A percentile compares a stretch with the other conserved stretches of the same genome.
phyloP scores from a whole-genome alignment of 2,888 invertebrate species.

The Drosophila barbarae region DNA sequence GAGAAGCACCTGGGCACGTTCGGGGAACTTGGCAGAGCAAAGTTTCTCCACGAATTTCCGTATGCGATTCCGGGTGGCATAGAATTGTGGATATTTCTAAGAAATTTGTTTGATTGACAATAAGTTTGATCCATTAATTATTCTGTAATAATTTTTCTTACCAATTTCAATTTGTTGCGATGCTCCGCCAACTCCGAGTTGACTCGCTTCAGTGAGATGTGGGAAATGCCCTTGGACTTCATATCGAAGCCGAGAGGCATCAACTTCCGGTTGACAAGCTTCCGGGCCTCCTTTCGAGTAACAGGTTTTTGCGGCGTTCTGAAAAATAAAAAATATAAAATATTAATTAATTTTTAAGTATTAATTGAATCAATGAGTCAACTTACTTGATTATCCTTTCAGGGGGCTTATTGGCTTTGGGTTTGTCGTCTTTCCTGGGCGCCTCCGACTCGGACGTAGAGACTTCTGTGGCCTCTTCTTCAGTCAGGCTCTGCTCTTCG shows the following conservation, averaged over 20 bases:
- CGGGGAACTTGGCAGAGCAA: conserved; percentile 65
- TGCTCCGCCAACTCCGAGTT: conserved; percentile 55
- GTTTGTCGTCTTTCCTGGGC: conserved; percentile 24
- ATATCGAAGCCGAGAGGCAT: conserved; percentile 57
- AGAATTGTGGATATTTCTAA: conserved; percentile 71
- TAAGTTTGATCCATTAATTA: neutral
- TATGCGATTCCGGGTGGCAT: conserved; percentile 73
- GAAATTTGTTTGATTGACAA: neutral
- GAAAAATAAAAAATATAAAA: neutral
- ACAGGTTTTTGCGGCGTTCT: conserved; percentile 34
- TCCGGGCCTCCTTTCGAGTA: conserved; percentile 64
- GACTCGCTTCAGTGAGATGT: conserved; percentile 49
- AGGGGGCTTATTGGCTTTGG: conserved; percentile 22
- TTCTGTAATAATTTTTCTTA: conserved; percentile 21
- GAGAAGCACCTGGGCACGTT: conserved; percentile 56
- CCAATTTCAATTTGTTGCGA: conserved; percentile 65
- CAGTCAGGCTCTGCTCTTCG: conserved; percentile 17
- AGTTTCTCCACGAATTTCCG: conserved; percentile 74
- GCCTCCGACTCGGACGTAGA: conserved; percentile 21
- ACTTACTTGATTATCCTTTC: conserved; percentile 43
- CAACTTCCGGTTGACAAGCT: conserved; percentile 55
- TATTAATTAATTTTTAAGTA: neutral
- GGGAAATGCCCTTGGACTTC: conserved; percentile 54
- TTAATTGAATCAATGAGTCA: rapidly evolving
- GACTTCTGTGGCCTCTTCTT: conserved; percentile 21